These are phyloP conservation scores for Lysandra coridon DNA, from an alignment of 2,888 invertebrate species.

Conservation along the genomic window DNA sequence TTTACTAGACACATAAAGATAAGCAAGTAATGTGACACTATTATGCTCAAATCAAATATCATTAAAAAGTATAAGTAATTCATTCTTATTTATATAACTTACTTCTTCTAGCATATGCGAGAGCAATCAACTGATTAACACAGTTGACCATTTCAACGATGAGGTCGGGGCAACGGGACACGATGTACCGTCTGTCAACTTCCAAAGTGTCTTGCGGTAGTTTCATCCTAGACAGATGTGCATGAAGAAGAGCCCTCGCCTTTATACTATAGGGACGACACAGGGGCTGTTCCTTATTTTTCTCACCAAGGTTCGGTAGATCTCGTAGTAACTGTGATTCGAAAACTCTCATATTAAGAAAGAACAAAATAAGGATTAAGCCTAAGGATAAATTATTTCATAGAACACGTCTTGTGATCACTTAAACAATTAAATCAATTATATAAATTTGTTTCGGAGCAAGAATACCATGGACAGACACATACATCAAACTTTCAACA, in stretches of 20 bases:
- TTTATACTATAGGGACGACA: conserved; percentile 95
- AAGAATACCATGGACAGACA: not conserved
- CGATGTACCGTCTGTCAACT: conserved; percentile 90
- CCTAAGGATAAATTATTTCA: too few relatives aligned
- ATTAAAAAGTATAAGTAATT: not conserved
- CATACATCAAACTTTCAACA: too few relatives aligned
- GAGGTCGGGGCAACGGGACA: conserved; percentile 95
- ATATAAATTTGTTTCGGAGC: not conserved
- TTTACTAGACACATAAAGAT: not conserved
- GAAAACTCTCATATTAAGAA: too few relatives aligned
- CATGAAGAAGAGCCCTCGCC: conserved; percentile 96
- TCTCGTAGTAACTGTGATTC: conserved; percentile 89
- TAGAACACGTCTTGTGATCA: too few relatives aligned
- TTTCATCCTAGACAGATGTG: conserved; percentile 93
- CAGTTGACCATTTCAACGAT: conserved; percentile 99
- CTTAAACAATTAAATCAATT: not conserved
- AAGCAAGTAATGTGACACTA: not conserved
- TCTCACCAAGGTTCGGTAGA: conserved; percentile 94
- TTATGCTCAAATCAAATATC: not conserved
- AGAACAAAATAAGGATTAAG: too few relatives aligned
- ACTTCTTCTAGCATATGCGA: conserved; percentile 94
- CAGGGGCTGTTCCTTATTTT: conserved; percentile 96
- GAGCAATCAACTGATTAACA: conserved; percentile 94
- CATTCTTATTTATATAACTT: conserved; percentile 56
- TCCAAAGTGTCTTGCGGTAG: conserved; percentile 90